Evolutionary conservation across 2,797 vertebrate genomes (phyloP).

Genomic region (Heteromormyrus szaboi): DNA sequence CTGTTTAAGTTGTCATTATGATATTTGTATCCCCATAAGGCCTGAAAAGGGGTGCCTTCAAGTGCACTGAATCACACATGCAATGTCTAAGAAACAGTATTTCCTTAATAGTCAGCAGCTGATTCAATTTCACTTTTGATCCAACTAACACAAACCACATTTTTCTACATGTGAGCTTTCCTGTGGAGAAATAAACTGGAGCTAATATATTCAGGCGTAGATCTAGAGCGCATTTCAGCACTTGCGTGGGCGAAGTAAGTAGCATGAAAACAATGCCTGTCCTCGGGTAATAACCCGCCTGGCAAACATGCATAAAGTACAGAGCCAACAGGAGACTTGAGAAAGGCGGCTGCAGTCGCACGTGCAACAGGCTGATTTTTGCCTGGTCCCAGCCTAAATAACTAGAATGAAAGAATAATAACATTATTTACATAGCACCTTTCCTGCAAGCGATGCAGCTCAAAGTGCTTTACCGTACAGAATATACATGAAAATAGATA

Average conservation of each 20-base stretch:
- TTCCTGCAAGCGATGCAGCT: neutral
- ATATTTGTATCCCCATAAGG: neutral
- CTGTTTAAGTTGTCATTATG: neutral
- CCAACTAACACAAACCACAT: neutral
- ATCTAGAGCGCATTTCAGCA: neutral
- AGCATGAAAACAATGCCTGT: neutral
- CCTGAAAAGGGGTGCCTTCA: neutral
- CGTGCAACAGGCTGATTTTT: neutral
- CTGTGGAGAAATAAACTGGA: conserved; percentile 7
- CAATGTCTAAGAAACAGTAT: neutral
- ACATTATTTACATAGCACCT: neutral
- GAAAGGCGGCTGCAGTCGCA: neutral
- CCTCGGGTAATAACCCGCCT: neutral
- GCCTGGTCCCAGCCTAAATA: neutral
- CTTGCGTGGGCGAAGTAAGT: conserved; percentile 14
- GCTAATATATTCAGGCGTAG: conserved; percentile 2
- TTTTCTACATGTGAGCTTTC: neutral
- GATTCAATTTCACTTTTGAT: neutral
- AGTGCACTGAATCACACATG: neutral
- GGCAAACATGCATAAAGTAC: neutral
- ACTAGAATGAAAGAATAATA: neutral
- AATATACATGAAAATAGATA: neutral
- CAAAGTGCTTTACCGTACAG: neutral
- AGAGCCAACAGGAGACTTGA: neutral
- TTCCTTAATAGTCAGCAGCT: conserved; percentile 21